Base-by-base conservation (phyloP, 2,113 vertebrate species). In the Burhinus oedicnemus region DNA sequence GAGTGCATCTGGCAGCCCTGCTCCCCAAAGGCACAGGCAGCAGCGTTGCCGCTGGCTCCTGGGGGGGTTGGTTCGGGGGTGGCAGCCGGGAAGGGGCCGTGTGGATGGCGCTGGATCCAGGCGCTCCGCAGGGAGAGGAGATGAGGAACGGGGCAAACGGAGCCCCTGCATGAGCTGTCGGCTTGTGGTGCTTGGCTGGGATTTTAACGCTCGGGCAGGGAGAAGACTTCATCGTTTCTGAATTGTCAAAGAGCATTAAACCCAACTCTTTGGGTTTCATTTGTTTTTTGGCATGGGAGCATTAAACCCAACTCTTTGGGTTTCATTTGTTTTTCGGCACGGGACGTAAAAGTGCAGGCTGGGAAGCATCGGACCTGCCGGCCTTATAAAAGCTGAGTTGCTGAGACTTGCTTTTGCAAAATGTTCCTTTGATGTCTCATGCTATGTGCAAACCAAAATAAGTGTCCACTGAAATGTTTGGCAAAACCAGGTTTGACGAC, bases 81-180 rank as follows among this genome's bases (percentile, higher is more conserved):
- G n/a, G 34, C 60, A 69, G n/a, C 52, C 2, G 2, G 9, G 61
- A 42, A 15, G 34, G 34, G 27, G 38, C 32, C 1, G 3, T 12
- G 44, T 3, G 7, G 44, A 12, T 0, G 3, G 13, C 6, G 79
- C 52, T 40, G 72, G 44, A 44, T 62, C 47, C 26, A 15, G 25
- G 55, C 0, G 0, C 38, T 47, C 51, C 1, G 3, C 6, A 10
- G 21, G 44, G 29, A 23, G 34, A 49, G 55, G 32, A n/a, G 60
- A 8, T 1, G 5, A 47, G 61, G 49, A 83, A 25, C 1, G 3
- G 49, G 42, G n/a, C 13, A 32, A 60, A 40, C 25, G 2, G 42
- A 57, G 15, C 15, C 54, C 44, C 26, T n/a, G 11, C 3, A 1
- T 5, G 22, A 62, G 40, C 42, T 36, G 7, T 23, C 49, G 6